phyloP scores from a whole-genome alignment of 2,797 vertebrate species.

The Esox lucius region DNA sequence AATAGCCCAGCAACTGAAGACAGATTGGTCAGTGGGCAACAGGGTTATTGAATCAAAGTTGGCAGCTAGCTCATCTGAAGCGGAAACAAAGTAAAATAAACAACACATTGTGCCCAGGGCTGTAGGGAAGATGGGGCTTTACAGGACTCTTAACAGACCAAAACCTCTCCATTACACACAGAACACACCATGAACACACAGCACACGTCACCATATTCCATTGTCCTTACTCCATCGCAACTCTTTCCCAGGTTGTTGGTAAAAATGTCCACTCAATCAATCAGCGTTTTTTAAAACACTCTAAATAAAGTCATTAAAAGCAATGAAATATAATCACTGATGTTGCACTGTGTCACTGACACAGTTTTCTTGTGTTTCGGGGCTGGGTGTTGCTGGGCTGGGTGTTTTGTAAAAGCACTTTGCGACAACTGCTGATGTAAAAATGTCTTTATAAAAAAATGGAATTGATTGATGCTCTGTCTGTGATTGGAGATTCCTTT shows the following conservation, averaged over 20 bases:
- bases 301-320: no score
- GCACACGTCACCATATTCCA: neutral
- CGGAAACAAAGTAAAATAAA: slow-evolving; percentile 22
- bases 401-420: no score
- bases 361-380: neutral
- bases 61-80: slow-evolving; percentile 30
- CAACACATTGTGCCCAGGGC: slow-evolving; percentile 21
- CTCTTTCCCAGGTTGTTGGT: neutral
- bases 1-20: slow-evolving; percentile 15
- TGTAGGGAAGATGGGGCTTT: neutral
- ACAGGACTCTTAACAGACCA: neutral
- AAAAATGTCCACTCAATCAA: neutral
- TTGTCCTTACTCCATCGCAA: neutral
- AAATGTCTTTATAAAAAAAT: no score
- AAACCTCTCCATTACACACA: neutral
- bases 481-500: neutral
- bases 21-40: neutral
- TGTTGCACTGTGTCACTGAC: neutral
- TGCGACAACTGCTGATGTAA: no score
- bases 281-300: neutral
- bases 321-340: no score
- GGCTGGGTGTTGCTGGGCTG: no score
- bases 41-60: slow-evolving; percentile 33
- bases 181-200: neutral
- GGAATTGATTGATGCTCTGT: neutral